Conservation (phyloP, 2,888 invertebrate genomes). For the Trachelus stipa region DNA sequence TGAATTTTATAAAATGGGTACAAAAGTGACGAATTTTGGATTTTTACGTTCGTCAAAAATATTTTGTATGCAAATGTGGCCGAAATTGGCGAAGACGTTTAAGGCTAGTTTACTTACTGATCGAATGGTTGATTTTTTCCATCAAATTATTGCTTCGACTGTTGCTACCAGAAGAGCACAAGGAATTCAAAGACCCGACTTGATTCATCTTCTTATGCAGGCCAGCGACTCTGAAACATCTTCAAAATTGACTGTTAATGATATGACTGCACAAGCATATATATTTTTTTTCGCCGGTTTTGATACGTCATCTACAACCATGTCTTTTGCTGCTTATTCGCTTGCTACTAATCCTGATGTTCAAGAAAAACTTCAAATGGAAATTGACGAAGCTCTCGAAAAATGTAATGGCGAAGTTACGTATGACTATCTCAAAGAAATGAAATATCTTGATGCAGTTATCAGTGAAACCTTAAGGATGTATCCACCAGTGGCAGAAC, state of each 20-base stretch:
- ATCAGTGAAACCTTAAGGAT: slow-evolving; percentile 56
- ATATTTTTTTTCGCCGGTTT: slow-evolving; percentile 59
- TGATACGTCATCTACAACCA: slow-evolving; percentile 47
- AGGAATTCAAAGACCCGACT: slow-evolving; percentile 46
- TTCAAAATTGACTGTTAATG: slow-evolving; percentile 46
- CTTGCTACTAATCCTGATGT: slow-evolving; percentile 46
- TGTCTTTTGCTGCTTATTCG: slow-evolving; percentile 50
- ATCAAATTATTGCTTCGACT: slow-evolving; percentile 31
- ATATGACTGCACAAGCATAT: slow-evolving; percentile 68
- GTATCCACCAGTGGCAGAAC: slow-evolving; percentile 43
- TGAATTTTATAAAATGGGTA: slow-evolving; percentile 48
- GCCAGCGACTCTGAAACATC: slow-evolving; percentile 26
- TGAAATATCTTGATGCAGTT: slow-evolving; percentile 71
- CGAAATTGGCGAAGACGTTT: slow-evolving; percentile 36
- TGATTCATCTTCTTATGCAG: slow-evolving; percentile 56
- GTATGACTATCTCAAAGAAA: slow-evolving; percentile 66
- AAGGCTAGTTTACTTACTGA: slow-evolving; percentile 23
- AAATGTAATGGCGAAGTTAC: slow-evolving; percentile 52
- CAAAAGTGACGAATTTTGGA: slow-evolving; percentile 29
- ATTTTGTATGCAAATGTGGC: slow-evolving; percentile 31
- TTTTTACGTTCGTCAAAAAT: slow-evolving; percentile 26
- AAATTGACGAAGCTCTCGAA: slow-evolving; percentile 52
- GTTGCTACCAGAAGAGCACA: slow-evolving; percentile 40
- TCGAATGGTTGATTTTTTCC: slow-evolving; percentile 34
- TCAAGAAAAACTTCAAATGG: slow-evolving; percentile 47